A percentile compares a stretch with the other conserved stretches of the same genome.
Conservation (phyloP, 2,113 vertebrate genomes). For the Brevimyrus niger region DNA sequence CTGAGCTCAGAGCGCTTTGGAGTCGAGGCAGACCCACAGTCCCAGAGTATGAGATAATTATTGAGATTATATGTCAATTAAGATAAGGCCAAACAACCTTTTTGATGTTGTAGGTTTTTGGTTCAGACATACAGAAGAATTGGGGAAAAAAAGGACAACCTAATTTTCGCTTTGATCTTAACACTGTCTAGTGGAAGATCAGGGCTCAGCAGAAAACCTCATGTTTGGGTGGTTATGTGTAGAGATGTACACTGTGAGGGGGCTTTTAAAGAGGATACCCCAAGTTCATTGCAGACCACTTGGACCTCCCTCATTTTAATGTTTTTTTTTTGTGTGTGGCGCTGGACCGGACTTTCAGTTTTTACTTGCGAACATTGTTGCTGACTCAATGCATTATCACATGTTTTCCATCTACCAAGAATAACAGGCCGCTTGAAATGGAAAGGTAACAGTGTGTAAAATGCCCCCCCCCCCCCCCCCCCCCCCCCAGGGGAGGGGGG, state of each 20-base stretch:
- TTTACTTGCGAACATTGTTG: background rate
- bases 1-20: slow-evolving; percentile 16
- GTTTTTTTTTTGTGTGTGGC: background rate
- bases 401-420: slow-evolving; percentile 6
- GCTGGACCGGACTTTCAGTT: background rate
- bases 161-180: slow-evolving; percentile 1
- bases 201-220: background rate
- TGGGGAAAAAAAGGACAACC: background rate
- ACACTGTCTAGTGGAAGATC: background rate
- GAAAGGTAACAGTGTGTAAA: slow-evolving; percentile 12
- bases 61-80: slow-evolving; percentile 69
- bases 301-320: background rate
- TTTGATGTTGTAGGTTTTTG: slow-evolving; percentile 65
- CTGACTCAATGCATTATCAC: background rate
- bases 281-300: background rate
- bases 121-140: slow-evolving; percentile 32
- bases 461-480: background rate
- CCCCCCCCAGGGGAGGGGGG: too few species aligned
- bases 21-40: slow-evolving; percentile 38
- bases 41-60: slow-evolving; percentile 71
- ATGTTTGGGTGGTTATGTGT: background rate
- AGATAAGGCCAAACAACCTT: slow-evolving; percentile 68
- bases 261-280: background rate
- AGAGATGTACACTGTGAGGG: background rate
- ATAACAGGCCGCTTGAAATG: background rate